Evolutionary conservation across 2,888 invertebrate species (phyloP), one percentile per base, ranked within the genome.

Genomic region (Morpho achilles): DNA sequence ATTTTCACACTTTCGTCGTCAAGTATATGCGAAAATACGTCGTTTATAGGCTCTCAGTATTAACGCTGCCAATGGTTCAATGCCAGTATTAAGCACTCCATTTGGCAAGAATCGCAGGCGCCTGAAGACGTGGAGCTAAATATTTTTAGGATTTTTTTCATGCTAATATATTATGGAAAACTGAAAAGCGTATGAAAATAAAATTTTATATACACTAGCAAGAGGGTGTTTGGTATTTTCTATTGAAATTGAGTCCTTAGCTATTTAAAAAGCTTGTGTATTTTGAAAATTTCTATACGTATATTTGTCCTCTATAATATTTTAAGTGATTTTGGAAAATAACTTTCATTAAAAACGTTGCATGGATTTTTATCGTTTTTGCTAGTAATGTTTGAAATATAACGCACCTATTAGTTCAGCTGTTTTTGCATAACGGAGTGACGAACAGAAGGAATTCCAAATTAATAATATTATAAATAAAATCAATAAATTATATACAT

Each of bases 31-130:
- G 56, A 32, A 55, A 51, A 56, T 59, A 55, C 54, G 51, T 46
- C 53, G 48, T 65, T 62, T 59, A 56, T 59, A 57, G 52, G 57
- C 58, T 56, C 63, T 61, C 64, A 60, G 59, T 59, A 61, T 65
- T 62, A 61, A 60, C 69, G 69, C 66, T 80, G 79, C 79, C 82
- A 82, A 79, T 79, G 76, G 70, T 73, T 72, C 79, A 80, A 76
- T 74, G 75, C 70, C 69, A 73, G 81, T 84, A 84, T 83, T 84
- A 84, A 80, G 77, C 73, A 80, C 71, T 73, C 81, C 76, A 87
- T 87, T 88, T 87, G 87, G 87, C 88, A 87, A 80, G 73, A 72
- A 67, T 65, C 65, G 64, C 72, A 70, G 72, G 70, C 72, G 71
- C 70, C 67, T 69, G 59, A 61, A 67, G 59, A 75, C 73, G 76